phyloP scores from a whole-genome alignment of 2,888 invertebrate species.

The Synergus japonicus region DNA sequence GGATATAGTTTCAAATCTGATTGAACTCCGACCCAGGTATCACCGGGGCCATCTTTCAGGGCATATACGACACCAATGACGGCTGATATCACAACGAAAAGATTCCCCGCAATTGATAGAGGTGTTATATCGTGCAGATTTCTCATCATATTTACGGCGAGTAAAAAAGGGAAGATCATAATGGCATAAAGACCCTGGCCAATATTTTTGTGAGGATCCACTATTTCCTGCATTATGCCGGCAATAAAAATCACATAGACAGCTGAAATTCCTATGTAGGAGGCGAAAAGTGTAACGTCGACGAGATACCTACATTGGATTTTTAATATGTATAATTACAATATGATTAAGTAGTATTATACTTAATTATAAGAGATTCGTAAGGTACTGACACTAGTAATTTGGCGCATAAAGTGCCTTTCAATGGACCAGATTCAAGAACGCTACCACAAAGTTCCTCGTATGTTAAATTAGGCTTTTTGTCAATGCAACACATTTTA shows the following conservation, averaged over 20 bases:
- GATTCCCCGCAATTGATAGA: slow-evolving; percentile 60
- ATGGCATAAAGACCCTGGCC: slow-evolving; percentile 57
- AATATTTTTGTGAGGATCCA: slow-evolving; percentile 53
- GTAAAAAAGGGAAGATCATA: slow-evolving; percentile 61
- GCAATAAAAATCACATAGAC: slow-evolving; percentile 64
- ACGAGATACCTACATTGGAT: slow-evolving; percentile 52
- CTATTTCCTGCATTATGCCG: slow-evolving; percentile 59
- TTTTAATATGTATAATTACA: too few species aligned
- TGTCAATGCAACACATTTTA: slow-evolving; percentile 55
- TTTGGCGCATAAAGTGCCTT: slow-evolving; percentile 33
- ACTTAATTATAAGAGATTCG: neutral
- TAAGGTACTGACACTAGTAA: slow-evolving; percentile 10
- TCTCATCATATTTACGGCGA: slow-evolving; percentile 60
- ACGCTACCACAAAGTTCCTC: slow-evolving; percentile 59
- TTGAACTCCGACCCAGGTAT: slow-evolving; percentile 56
- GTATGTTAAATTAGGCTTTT: slow-evolving; percentile 57
- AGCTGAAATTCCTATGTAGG: slow-evolving; percentile 63
- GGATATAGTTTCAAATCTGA: slow-evolving; percentile 57
- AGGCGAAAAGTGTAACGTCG: slow-evolving; percentile 56
- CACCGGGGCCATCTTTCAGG: slow-evolving; percentile 57
- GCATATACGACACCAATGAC: slow-evolving; percentile 60
- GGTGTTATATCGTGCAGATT: slow-evolving; percentile 57
- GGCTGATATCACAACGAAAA: slow-evolving; percentile 54
- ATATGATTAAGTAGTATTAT: too few species aligned
- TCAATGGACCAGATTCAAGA: slow-evolving; percentile 51